Conservation (phyloP, 2,888 invertebrate genomes). For the Microplitis manilae region DNA sequence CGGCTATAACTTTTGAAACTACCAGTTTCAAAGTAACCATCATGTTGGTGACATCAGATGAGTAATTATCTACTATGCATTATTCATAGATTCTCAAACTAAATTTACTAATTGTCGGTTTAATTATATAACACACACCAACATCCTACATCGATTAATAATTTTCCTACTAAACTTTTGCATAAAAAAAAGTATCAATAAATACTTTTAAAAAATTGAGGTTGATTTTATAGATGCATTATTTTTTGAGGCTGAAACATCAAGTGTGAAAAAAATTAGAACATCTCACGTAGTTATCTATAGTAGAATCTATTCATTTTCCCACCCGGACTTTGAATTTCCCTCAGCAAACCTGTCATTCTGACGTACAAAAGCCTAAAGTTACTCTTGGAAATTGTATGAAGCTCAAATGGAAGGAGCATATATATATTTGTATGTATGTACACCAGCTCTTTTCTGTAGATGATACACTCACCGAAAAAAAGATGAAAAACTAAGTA, state of each 20-base stretch:
- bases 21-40: neutral
- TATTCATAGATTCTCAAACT: neutral
- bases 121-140: neutral
- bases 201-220: neutral
- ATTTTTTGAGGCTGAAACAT: neutral
- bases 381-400: neutral
- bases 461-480: neutral
- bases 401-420: neutral
- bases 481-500: neutral
- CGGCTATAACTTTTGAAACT: conserved; percentile 2
- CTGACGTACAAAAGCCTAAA: neutral
- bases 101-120: neutral
- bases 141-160: neutral
- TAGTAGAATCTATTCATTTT: neutral
- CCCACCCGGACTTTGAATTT: neutral
- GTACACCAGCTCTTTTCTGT: neutral
- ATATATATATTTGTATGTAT: neutral
- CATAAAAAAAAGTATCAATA: neutral
- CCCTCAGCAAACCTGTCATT: neutral
- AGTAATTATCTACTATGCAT: neutral
- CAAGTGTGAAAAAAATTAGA: conserved; percentile 1
- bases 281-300: conserved; percentile 1
- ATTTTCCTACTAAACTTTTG: too few species aligned
- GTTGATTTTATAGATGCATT: too few species aligned
- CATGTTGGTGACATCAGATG: neutral